These are phyloP conservation scores for Paradisaea rubra DNA, from an alignment of 2,113 vertebrate species.

Conservation along the genomic window DNA sequence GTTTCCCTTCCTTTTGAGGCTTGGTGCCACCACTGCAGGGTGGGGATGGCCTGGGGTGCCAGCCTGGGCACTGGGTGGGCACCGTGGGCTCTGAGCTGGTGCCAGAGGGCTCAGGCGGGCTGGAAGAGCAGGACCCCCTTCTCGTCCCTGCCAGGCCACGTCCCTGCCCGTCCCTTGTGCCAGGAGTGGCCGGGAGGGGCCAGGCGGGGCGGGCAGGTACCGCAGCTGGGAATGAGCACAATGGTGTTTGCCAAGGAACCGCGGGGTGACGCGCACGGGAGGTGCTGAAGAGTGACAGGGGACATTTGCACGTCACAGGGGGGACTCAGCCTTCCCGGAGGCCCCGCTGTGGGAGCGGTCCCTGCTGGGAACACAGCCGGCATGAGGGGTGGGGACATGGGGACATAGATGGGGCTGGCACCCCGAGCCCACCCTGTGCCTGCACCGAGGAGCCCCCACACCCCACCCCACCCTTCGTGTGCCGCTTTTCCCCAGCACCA, in stretches of 20 bases:
- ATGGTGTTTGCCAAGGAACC: neutral
- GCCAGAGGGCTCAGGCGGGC: neutral
- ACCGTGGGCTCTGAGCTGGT: rapidly evolving
- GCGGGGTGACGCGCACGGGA: neutral
- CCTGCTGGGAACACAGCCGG: neutral
- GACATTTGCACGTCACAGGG: neutral
- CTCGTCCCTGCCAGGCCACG: neutral
- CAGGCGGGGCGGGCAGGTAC: neutral
- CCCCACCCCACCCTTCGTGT: neutral
- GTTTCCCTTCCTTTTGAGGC: neutral
- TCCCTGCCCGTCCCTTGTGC: neutral
- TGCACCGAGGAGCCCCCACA: neutral
- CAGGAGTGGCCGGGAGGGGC: neutral
- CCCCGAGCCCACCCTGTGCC: neutral
- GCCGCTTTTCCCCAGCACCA: neutral
- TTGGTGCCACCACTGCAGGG: rapidly evolving
- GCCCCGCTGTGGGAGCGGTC: rapidly evolving
- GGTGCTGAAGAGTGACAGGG: neutral
- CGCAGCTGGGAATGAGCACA: neutral
- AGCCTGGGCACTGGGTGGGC: neutral
- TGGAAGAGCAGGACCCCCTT: neutral
- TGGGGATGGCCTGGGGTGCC: neutral
- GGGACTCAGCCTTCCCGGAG: rapidly evolving
- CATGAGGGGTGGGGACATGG: rapidly evolving
- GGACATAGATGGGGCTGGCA: neutral